Evolutionary conservation across 2,113 vertebrate genomes (phyloP), one percentile per base, ranked within the genome.

Genomic region (Percina caprodes): DNA sequence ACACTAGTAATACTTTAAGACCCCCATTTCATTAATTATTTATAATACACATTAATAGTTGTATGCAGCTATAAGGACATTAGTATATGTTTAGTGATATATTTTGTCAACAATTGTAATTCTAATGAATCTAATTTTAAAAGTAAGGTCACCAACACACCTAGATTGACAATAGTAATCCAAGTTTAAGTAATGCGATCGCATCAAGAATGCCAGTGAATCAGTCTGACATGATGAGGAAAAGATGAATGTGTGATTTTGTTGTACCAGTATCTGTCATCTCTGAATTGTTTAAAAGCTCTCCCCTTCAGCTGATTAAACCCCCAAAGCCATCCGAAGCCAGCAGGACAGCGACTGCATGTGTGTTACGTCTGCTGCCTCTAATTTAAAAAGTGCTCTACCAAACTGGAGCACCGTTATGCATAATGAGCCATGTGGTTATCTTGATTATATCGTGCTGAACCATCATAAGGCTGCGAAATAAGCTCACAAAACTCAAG

Each of bases 401-500:
- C 26, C 52, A 69, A 88, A 82, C 72, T 83, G 78, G 56, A 77
- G 72, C 45, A 3, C 49, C 6, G 82, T 85, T 88, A 80, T 77
- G 67, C 67, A 81, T 86, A 86, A 88, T 80, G 73, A 84, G 85
- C 74, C 76, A 58, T 80, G 75, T 86, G 74, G 81, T 85, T 84
- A 77, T 89, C 76, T 86, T 84, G 78, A 90, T 90, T 78, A 78
- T 86, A 88, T 89, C 51, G 69, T 55, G 23, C 48, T 79, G 61
- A 77, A 73, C 77, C 24, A 71, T 82, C 56, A 65, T 8, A 21
- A 55, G 49, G 52, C 71, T 71, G 63, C 2, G 4, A 59, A 68
- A 69, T 65, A 54, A 67, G 55, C 46, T 56, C 33, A 59, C 54
- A 66, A 63, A 85, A 13, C 12, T 66, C 46, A 60, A 13, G 14